Evolutionary conservation across 2,113 vertebrate species (phyloP).

Genomic region (Chunga burmeisteri): DNA sequence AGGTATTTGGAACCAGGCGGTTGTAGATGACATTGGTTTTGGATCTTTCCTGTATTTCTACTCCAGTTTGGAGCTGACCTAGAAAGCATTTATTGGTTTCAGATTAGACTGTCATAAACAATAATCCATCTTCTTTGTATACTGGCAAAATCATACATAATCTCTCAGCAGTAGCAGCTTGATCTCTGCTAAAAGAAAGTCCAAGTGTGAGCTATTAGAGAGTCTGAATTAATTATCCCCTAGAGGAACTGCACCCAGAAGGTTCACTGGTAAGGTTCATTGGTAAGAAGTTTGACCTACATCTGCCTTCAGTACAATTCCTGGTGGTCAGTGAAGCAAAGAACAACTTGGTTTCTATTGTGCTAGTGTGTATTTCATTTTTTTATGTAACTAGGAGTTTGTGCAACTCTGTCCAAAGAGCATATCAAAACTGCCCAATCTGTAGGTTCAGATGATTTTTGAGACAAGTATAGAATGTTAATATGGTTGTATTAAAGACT

Average conservation of each 20-base stretch:
- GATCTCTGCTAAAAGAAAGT: neutral
- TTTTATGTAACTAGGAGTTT: neutral
- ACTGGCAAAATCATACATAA: neutral
- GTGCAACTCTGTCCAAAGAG: neutral
- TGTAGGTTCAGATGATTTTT: neutral
- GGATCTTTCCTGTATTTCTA: neutral
- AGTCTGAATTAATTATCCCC: neutral
- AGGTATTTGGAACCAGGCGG: neutral
- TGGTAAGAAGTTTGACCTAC: neutral
- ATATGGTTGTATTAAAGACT: neutral
- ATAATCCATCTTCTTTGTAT: neutral
- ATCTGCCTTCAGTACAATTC: neutral
- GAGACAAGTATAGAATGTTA: neutral
- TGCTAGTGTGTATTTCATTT: neutral
- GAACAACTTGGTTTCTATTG: neutral
- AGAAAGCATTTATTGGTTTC: neutral
- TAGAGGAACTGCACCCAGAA: neutral
- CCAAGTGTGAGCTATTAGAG: conserved; percentile 5
- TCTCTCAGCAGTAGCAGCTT: neutral
- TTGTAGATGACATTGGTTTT: neutral
- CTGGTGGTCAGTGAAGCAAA: neutral
- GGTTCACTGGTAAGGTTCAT: neutral
- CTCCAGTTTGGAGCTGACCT: neutral
- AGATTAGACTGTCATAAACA: neutral
- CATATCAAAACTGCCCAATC: neutral